These are phyloP conservation scores for Cheirogaleus medius DNA, from an alignment of 2,113 vertebrate species.

Conservation along the genomic window DNA sequence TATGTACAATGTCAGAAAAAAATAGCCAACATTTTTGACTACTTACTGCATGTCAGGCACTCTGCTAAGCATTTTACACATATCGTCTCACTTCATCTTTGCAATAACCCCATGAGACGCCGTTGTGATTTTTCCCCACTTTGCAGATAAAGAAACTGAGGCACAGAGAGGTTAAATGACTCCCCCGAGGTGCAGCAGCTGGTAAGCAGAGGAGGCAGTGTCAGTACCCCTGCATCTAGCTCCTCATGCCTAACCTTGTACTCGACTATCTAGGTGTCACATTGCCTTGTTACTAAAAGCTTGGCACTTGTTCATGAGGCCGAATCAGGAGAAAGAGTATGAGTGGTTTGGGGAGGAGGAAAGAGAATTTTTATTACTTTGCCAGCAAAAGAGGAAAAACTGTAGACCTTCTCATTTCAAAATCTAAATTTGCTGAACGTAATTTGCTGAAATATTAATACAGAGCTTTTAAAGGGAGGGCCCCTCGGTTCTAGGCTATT, in stretches of 20 bases:
- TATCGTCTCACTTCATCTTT: no score
- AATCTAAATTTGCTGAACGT: no score
- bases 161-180: not conserved
- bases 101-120: not conserved
- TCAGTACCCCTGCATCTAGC: not conserved
- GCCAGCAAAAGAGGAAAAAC: no score
- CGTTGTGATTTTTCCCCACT: not conserved
- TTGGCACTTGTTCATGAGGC: no score
- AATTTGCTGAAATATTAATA: no score
- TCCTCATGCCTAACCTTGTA: not conserved
- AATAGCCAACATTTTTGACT: not conserved
- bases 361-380: no score
- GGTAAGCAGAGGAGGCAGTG: not conserved
- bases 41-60: rapidly evolving
- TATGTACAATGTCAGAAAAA: slow-evolving; percentile 49
- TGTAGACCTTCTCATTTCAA: no score
- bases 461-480: no score
- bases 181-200: not conserved
- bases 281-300: no score
- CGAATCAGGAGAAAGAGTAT: no score
- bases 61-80: not conserved
- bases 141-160: not conserved
- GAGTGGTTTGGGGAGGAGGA: no score
- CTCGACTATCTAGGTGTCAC: not conserved
- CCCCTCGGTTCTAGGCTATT: no score